Evolutionary conservation across 2,797 vertebrate species (phyloP).

Genomic region (Poliocrania exsul): DNA sequence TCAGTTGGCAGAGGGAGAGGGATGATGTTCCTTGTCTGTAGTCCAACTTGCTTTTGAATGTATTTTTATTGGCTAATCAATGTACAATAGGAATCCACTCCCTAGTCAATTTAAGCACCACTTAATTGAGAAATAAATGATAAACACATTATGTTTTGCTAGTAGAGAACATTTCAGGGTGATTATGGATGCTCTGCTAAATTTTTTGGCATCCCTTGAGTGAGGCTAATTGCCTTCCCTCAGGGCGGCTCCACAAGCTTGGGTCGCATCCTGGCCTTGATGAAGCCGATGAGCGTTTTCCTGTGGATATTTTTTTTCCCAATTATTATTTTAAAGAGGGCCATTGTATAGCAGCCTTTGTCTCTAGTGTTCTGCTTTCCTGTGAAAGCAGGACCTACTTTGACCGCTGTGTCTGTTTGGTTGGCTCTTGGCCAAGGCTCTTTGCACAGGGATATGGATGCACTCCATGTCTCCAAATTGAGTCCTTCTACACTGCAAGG

Average conservation of each 20-base stretch:
- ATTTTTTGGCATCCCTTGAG: conserved; percentile 56
- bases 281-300: neutral
- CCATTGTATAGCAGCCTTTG: neutral
- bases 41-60: neutral
- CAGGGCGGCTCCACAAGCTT: neutral
- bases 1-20: neutral
- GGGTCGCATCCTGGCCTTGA: conserved; percentile 17
- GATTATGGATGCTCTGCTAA: conserved; percentile 56
- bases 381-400: neutral
- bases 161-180: conserved; percentile 37
- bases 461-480: accelerated
- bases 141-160: conserved; percentile 51
- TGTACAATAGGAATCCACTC: conserved; percentile 53
- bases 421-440: neutral
- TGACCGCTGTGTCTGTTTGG: neutral
- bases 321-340: conserved; percentile 12
- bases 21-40: neutral
- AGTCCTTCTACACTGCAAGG: neutral
- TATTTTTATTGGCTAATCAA: conserved; percentile 60
- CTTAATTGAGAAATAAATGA: conserved; percentile 66
- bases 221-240: conserved; percentile 51
- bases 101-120: conserved; percentile 44
- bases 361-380: neutral
- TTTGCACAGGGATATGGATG: neutral
- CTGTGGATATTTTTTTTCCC: neutral